phyloP scores from a whole-genome alignment of 2,113 vertebrate genomes.

The Cryptotis parvus region DNA sequence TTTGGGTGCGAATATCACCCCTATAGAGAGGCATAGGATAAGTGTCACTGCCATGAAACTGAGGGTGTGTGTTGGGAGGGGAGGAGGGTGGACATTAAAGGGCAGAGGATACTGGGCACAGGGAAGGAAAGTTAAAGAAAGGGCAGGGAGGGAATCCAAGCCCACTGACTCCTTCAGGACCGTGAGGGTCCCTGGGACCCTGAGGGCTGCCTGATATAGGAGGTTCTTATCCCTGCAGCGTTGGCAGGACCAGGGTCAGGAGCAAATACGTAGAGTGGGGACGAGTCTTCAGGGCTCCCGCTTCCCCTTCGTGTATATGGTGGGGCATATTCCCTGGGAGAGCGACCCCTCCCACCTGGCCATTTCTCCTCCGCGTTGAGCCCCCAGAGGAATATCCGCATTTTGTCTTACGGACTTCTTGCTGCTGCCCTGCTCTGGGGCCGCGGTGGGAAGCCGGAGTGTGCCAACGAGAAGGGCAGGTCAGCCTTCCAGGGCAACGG shows the following conservation, averaged over 20 bases:
- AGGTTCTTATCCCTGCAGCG: neutral
- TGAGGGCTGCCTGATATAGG: neutral
- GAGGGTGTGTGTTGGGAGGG: no score
- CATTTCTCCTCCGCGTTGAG: neutral
- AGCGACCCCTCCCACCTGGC: neutral
- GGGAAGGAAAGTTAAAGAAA: neutral
- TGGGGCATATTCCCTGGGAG: neutral
- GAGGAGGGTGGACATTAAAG: neutral
- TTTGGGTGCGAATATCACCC: conserved; percentile 10
- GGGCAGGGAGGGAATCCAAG: neutral
- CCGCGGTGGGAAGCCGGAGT: neutral
- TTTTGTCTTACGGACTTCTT: no score
- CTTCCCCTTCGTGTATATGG: neutral
- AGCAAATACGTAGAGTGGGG: neutral
- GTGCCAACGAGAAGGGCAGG: conserved; percentile 40
- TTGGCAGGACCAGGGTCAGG: no score
- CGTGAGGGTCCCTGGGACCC: neutral
- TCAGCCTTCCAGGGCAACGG: neutral
- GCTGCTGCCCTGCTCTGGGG: no score
- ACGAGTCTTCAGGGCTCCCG: neutral
- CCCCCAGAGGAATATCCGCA: no score
- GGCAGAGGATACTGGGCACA: neutral
- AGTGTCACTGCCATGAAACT: neutral
- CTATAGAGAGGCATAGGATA: neutral
- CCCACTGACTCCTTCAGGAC: neutral